Evolutionary conservation across 2,113 vertebrate species (phyloP).

Genomic region (Oxygymnocypris stewartii): DNA sequence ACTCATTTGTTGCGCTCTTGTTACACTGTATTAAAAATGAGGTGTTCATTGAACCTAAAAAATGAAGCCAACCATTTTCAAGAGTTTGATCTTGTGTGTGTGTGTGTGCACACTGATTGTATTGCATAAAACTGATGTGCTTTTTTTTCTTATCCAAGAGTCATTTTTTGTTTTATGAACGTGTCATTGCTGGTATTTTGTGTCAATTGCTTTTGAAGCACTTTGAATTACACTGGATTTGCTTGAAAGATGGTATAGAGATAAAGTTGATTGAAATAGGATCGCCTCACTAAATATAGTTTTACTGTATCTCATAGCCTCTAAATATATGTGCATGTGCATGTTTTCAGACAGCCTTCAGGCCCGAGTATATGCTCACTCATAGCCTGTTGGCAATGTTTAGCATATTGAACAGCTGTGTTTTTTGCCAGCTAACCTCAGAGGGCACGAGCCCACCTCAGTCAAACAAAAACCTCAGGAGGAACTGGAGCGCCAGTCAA

Average conservation of each 20-base stretch:
- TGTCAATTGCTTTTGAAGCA: background rate
- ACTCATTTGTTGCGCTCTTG: slow-evolving; percentile 7
- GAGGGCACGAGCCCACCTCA: slow-evolving; percentile 33
- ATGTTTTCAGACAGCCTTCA: background rate
- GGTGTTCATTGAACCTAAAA: background rate
- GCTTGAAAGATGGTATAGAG: background rate
- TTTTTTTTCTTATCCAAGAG: background rate
- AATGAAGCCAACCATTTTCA: background rate
- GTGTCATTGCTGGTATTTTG: background rate
- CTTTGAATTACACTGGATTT: background rate
- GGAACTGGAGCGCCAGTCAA: slow-evolving; percentile 35
- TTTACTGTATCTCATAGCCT: slow-evolving; percentile 16
- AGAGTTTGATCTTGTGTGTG: background rate
- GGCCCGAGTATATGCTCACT: background rate
- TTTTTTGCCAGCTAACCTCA: slow-evolving; percentile 29
- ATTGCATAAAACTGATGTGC: no score
- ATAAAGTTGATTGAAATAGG: background rate
- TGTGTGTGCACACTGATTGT: no score
- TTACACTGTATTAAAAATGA: background rate
- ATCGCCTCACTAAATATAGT: background rate
- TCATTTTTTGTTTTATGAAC: no score
- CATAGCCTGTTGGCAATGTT: background rate
- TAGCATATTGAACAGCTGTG: background rate
- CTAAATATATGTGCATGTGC: background rate
- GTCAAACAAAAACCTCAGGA: background rate